These are phyloP conservation scores for Drosophila ohnishii DNA, from an alignment of 1,140 invertebrate genomes.

Conservation along the genomic window DNA sequence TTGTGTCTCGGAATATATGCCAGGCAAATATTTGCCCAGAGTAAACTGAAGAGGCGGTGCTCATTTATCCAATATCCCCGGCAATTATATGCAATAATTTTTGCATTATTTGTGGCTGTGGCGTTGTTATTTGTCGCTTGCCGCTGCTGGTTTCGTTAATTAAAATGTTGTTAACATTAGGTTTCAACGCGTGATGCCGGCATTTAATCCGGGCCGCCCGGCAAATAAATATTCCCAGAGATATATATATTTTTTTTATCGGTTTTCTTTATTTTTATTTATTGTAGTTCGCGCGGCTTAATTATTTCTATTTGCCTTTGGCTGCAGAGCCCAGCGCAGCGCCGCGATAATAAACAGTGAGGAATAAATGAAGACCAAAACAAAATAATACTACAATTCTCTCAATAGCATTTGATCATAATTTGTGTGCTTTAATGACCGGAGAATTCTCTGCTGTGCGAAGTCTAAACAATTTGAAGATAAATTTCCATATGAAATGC, in stretches of 20 bases:
- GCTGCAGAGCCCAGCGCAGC: conserved; percentile 28
- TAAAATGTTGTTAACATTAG: conserved; percentile 80
- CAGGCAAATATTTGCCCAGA: conserved; percentile 62
- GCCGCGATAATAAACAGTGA: conserved; percentile 43
- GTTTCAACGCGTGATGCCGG: conserved; percentile 63
- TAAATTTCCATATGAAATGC: conserved; percentile 50
- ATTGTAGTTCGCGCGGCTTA: conserved; percentile 58
- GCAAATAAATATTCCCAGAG: conserved; percentile 70
- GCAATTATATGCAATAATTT: conserved; percentile 43
- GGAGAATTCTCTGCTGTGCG: conserved; percentile 25
- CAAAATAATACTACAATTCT: conserved; percentile 20
- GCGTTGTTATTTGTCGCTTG: conserved; percentile 22
- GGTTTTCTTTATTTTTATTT: conserved; percentile 35
- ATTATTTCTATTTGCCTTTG: conserved; percentile 75
- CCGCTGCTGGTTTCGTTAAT: conserved; percentile 48
- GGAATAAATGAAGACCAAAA: conserved; percentile 39
- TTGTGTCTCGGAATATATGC: conserved; percentile 23
- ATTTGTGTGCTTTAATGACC: conserved; percentile 54
- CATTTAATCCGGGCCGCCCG: conserved; percentile 57
- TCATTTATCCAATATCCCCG: conserved; percentile 50
- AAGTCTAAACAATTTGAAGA: conserved; percentile 61
- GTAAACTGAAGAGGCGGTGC: conserved; percentile 22
- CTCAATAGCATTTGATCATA: conserved; percentile 67
- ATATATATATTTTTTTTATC: conserved; percentile 16
- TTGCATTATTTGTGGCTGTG: conserved; percentile 48